These are phyloP conservation scores for Drosophila busckii DNA, from an alignment of 1,140 invertebrate genomes.

Conservation along the genomic window DNA sequence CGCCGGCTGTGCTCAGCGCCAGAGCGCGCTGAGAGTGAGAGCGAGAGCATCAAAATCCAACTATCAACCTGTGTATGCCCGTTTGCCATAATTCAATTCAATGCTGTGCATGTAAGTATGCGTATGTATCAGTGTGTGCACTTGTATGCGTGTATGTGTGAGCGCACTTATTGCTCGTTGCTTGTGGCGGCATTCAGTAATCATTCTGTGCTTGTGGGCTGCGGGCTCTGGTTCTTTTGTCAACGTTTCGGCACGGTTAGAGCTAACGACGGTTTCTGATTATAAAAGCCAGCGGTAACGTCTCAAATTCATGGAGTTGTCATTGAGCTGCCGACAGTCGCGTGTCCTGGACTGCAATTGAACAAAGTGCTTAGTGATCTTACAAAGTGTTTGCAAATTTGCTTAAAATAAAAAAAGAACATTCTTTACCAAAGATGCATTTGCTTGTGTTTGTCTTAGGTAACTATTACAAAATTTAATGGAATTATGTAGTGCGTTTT, in stretches of 20 bases:
- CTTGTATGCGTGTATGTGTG: slow-evolving; percentile 22
- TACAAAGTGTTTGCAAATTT: not conserved
- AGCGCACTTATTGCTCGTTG: slow-evolving; percentile 53
- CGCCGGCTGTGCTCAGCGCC: slow-evolving; percentile 14
- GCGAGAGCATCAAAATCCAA: slow-evolving; percentile 28
- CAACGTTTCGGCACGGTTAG: slow-evolving; percentile 29
- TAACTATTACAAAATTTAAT: slow-evolving; percentile 13
- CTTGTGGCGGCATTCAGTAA: slow-evolving; percentile 63
- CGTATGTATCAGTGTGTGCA: slow-evolving; percentile 6
- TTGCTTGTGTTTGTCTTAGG: slow-evolving; percentile 11
- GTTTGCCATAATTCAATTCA: slow-evolving; percentile 55
- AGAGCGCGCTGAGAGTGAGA: slow-evolving; percentile 4
- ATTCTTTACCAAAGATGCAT: slow-evolving; percentile 4
- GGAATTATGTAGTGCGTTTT: too few relatives aligned
- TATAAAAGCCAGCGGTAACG: slow-evolving; percentile 59
- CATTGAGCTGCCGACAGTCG: slow-evolving; percentile 43
- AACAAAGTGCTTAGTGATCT: slow-evolving; percentile 6
- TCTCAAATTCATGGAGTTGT: slow-evolving; percentile 55
- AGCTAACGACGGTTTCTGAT: slow-evolving; percentile 22
- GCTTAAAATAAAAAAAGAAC: not conserved
- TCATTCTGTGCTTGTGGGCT: slow-evolving; percentile 67
- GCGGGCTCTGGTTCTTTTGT: slow-evolving; percentile 66
- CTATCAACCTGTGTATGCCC: slow-evolving; percentile 38
- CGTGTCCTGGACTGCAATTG: slow-evolving; percentile 43
- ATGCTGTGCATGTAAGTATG: slow-evolving; percentile 24